A percentile compares a stretch with the other conserved stretches of the same genome.
These are phyloP conservation scores for Hemibagrus guttatus DNA, from an alignment of 2,797 vertebrate genomes.

Conservation along the genomic window DNA sequence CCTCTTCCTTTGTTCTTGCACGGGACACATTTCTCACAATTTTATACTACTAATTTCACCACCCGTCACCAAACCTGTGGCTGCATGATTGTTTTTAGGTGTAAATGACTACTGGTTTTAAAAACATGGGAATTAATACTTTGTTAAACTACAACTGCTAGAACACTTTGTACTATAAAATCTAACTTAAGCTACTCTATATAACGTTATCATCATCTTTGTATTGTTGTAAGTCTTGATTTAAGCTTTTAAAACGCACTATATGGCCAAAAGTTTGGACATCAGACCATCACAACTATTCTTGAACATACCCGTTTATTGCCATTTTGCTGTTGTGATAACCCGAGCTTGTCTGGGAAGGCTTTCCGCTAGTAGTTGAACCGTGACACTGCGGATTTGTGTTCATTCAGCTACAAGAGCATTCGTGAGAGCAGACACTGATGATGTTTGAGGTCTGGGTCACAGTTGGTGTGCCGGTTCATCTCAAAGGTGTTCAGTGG, in stretches of 20 bases:
- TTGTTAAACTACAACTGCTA: neutral
- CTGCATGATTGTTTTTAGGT: neutral
- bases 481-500: too few relatives aligned
- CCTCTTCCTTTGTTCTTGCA: neutral
- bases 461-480: too few relatives aligned
- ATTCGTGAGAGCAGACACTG: neutral
- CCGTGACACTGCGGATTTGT: neutral
- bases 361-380: neutral
- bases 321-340: neutral
- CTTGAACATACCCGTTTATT: neutral
- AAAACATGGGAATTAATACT: neutral
- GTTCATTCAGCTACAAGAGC: neutral
- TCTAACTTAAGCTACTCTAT: neutral
- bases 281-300: neutral
- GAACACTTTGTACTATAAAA: neutral
- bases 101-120: neutral
- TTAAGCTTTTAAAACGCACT: neutral
- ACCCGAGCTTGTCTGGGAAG: neutral
- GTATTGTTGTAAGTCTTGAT: neutral
- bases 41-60: neutral
- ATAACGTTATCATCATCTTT: neutral
- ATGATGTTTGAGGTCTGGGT: neutral
- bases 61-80: neutral
- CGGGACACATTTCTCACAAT: neutral
- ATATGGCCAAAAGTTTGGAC: neutral